A percentile compares a stretch with the other conserved stretches of the same genome.
These are phyloP conservation scores for Brachypalpus laphriformis DNA, from an alignment of 2,888 invertebrate genomes.

Conservation along the genomic window DNA sequence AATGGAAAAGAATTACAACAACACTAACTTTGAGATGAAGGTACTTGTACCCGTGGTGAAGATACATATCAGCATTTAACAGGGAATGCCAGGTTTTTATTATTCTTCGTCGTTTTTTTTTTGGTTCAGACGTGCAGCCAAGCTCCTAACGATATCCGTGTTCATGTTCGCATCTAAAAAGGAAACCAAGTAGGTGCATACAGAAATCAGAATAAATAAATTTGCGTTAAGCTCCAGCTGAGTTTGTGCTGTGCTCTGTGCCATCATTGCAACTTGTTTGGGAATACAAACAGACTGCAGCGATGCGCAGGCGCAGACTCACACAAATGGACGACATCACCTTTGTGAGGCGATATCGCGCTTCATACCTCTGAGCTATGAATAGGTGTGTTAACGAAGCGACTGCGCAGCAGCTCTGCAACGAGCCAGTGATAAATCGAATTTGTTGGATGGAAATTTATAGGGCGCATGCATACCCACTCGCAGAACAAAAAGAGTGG, in stretches of 20 bases:
- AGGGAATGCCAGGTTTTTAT: conserved; percentile 63
- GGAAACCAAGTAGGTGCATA: conserved; percentile 72
- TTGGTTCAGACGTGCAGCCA: conserved; percentile 49
- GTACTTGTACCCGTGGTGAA: conserved; percentile 66
- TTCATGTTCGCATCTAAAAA: conserved; percentile 68
- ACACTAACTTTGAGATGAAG: conserved; percentile 49
- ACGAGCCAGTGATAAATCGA: conserved; percentile 73
- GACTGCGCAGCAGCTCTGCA: conserved; percentile 52
- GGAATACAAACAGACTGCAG: background rate
- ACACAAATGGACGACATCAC: conserved; percentile 29
- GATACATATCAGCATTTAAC: conserved; percentile 74
- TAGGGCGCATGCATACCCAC: conserved; percentile 51
- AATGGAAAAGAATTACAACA: conserved; percentile 70
- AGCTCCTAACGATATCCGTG: conserved; percentile 73
- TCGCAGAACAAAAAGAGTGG: conserved; percentile 64
- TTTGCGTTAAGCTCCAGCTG: conserved; percentile 73
- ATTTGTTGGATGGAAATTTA: conserved; percentile 70
- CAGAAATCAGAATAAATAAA: conserved; percentile 72
- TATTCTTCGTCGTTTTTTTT: conserved; percentile 9
- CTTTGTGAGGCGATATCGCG: conserved; percentile 37
- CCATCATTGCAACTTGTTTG: conserved; percentile 26
- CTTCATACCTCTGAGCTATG: conserved; percentile 2
- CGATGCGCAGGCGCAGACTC: background rate
- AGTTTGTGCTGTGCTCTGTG: conserved; percentile 42
- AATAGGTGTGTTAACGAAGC: conserved; percentile 55